Evolutionary conservation across 30 jellyfish, hydroid and myxozoan genomes (phyloP), one percentile per base, ranked within the genome.

Genomic region (Hydra vulgaris): DNA sequence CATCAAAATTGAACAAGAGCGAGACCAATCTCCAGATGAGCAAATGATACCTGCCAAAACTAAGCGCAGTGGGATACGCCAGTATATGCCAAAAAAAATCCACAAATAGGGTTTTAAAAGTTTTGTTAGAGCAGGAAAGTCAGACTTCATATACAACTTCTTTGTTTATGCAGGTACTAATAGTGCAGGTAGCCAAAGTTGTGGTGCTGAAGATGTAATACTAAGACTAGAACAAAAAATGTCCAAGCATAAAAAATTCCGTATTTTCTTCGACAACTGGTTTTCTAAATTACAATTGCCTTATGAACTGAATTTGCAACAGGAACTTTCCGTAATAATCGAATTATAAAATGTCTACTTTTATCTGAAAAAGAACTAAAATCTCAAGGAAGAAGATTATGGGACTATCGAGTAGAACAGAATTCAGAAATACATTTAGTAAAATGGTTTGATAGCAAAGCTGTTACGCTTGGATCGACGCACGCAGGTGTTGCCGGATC

Each of bases 61-160:
- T 68, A 68, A 68, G 75, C 27, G 75, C 61, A 81, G 86, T 26
- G 86, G 88, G 19, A 81, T 72, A 18, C 26, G 88, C 23, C 88
- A 81, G 25, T 70, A 81, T 24, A 72, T 66, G 27, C 52, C 87
- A 56, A 25, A 17, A n/a, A n/a, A n/a, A n/a, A n/a, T n/a, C n/a
- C n/a, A n/a, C n/a, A 82, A 82, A 82, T 73, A 86, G 88, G 89
- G 89, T 23, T 74, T 73, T 79, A 82, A 82, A 66, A 77, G 23
- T 25, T 77, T 77, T 66, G 84, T 78, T 18, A 8, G 94, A n/a
- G 94, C 89, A 25, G 94, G 94, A 19, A 76, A 71, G 55, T 77
- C 89, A 20, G 94, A 89, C 5, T 8, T 84, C 72, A 84, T 78
- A 85, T 78, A 84, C 61, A 83, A 78, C 78, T 84, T 84, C 73